Evolutionary conservation across 2,113 vertebrate genomes (phyloP).

Genomic region (Empidonax traillii): DNA sequence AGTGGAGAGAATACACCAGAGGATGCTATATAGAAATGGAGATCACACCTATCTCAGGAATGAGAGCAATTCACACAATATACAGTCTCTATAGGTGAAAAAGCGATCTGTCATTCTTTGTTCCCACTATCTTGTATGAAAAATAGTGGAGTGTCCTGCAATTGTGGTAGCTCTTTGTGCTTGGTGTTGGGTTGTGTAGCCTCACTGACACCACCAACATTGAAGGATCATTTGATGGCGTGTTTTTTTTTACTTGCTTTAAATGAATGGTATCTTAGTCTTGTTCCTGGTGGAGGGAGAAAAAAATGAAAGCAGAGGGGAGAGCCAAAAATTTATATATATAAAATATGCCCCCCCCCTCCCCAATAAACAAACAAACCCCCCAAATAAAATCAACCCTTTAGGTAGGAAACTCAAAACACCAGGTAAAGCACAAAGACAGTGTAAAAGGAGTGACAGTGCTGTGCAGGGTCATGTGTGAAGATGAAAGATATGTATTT

Average conservation of each 20-base stretch:
- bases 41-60: background rate
- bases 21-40: background rate
- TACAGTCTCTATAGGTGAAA: background rate
- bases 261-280: background rate
- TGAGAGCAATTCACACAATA: background rate
- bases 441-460: background rate
- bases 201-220: background rate
- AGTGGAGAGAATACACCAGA: rapidly evolving
- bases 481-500: background rate
- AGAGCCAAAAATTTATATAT: background rate
- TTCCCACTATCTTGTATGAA: background rate
- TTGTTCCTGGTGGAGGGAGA: background rate
- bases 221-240: background rate
- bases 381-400: background rate
- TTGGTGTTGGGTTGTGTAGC: background rate
- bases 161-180: background rate
- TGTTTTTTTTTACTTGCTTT: background rate
- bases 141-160: background rate
- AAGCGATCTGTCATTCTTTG: background rate
- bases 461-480: background rate
- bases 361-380: background rate
- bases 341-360: background rate
- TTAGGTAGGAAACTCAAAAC: background rate
- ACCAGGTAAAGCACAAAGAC: background rate
- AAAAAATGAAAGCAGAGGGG: background rate